phyloP scores from a whole-genome alignment of 2,113 vertebrate genomes.

The Panthera uncia region DNA sequence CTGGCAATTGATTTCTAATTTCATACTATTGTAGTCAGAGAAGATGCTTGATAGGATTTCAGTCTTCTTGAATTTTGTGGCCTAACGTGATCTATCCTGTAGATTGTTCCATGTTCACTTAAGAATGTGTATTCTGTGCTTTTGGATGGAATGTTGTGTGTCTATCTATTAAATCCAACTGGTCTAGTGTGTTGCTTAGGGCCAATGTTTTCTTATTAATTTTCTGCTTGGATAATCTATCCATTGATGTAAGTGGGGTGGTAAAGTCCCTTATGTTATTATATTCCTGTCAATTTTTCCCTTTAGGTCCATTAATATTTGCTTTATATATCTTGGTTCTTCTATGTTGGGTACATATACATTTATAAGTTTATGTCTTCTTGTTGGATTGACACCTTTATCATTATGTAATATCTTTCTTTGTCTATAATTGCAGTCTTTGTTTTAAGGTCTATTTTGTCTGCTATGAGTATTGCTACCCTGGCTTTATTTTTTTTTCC shows the following conservation, averaged over 20 bases:
- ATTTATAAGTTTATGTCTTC: not conserved
- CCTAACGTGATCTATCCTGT: not conserved
- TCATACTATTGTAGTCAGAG: not conserved
- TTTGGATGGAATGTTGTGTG: not conserved
- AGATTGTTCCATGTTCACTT: not conserved
- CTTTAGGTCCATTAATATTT: not conserved
- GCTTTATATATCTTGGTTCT: not conserved
- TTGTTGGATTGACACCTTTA: not conserved
- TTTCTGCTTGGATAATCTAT: not conserved
- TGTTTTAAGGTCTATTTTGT: not conserved
- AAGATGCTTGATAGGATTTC: not conserved
- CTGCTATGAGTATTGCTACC: not conserved
- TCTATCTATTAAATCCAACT: not conserved
- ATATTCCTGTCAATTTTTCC: not conserved
- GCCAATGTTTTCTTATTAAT: not conserved
- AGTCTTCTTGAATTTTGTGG: not conserved
- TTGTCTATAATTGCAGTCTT: not conserved
- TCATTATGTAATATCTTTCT: not conserved
- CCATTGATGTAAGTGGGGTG: not conserved
- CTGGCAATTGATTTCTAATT: not conserved
- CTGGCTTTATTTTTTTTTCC: too few relatives aligned
- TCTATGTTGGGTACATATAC: not conserved
- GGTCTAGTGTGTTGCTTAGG: not conserved
- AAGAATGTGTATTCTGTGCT: not conserved
- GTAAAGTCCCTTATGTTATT: not conserved